These are phyloP conservation scores for Lithophane leautieri DNA, from an alignment of 2,888 invertebrate genomes.

Conservation along the genomic window DNA sequence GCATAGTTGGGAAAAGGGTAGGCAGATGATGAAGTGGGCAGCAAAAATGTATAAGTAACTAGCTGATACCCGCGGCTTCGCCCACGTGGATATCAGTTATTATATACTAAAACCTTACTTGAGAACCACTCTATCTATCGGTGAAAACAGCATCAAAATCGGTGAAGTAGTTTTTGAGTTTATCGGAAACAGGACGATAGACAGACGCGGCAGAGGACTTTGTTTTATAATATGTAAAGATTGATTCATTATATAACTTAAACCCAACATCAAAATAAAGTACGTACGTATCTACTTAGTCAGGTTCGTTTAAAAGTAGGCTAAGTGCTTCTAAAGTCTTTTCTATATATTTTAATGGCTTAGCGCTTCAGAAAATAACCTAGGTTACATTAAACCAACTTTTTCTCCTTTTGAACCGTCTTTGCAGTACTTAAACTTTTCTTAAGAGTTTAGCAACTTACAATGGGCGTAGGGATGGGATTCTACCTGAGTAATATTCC, in stretches of 20 bases:
- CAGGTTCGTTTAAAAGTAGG: slow-evolving; percentile 20
- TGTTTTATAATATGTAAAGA: too few species aligned
- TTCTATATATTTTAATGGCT: slow-evolving; percentile 36
- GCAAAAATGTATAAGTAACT: too few species aligned
- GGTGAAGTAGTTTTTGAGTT: too few species aligned
- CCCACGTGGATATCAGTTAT: too few species aligned
- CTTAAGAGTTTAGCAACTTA: slow-evolving; percentile 14
- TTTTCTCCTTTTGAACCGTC: slow-evolving; percentile 20
- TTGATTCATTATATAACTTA: neutral
- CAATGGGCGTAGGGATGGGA: neutral
- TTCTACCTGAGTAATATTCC: neutral
- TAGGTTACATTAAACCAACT: slow-evolving; percentile 18
- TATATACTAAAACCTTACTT: too few species aligned
- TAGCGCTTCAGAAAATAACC: slow-evolving; percentile 31
- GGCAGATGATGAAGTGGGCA: too few species aligned
- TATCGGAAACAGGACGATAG: too few species aligned
- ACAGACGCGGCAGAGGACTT: too few species aligned
- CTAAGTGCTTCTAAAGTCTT: slow-evolving; percentile 31
- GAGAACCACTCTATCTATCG: too few species aligned
- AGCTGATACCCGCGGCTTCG: too few species aligned
- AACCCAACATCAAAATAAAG: neutral
- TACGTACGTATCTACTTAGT: slow-evolving; percentile 3
- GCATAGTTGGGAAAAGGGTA: too few species aligned
- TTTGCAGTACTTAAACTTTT: slow-evolving; percentile 6
- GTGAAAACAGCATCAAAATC: too few species aligned